Conservation (phyloP, 2,888 invertebrate genomes). For the Pseudeuparius sepicola region DNA sequence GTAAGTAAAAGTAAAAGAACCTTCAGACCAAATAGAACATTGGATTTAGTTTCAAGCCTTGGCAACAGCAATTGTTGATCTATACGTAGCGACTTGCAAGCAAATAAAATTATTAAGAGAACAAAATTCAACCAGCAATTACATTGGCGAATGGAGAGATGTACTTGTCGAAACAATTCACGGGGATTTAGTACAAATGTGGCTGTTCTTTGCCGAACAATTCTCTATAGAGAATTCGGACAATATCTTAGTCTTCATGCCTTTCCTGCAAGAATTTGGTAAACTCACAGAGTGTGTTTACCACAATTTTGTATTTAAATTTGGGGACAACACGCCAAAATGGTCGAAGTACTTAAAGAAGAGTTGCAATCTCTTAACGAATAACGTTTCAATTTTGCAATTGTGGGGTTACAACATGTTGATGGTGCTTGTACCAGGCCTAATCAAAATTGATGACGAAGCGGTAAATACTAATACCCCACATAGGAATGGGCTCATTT, state of each 20-base stretch:
- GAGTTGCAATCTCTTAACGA: constrained; percentile 37
- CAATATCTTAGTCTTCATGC: constrained; percentile 24
- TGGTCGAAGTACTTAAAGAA: constrained; percentile 37
- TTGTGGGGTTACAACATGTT: constrained; percentile 42
- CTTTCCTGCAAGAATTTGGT: constrained; percentile 32
- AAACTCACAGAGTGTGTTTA: constrained; percentile 27
- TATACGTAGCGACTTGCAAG: constrained; percentile 41
- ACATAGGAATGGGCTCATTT: constrained; percentile 37
- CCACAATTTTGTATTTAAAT: constrained; percentile 28
- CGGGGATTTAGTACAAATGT: constrained; percentile 43
- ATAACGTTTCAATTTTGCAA: constrained; percentile 38
- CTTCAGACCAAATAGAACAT: no score
- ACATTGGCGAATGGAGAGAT: constrained; percentile 64
- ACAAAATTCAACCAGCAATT: constrained; percentile 34
- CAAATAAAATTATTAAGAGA: constrained; percentile 39
- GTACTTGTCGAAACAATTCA: constrained; percentile 60
- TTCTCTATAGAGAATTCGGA: constrained; percentile 3
- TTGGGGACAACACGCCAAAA: constrained; percentile 30
- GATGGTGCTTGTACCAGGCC: constrained; percentile 35
- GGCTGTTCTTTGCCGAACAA: constrained; percentile 41
- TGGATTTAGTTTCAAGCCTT: constrained; percentile 45
- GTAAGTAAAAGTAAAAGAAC: constrained; percentile 34
- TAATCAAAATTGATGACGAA: constrained; percentile 40
- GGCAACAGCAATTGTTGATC: constrained; percentile 42
- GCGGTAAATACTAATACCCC: constrained; percentile 38